These are phyloP conservation scores for Teleogryllus oceanicus DNA, from an alignment of 2,888 invertebrate species.

Conservation along the genomic window DNA sequence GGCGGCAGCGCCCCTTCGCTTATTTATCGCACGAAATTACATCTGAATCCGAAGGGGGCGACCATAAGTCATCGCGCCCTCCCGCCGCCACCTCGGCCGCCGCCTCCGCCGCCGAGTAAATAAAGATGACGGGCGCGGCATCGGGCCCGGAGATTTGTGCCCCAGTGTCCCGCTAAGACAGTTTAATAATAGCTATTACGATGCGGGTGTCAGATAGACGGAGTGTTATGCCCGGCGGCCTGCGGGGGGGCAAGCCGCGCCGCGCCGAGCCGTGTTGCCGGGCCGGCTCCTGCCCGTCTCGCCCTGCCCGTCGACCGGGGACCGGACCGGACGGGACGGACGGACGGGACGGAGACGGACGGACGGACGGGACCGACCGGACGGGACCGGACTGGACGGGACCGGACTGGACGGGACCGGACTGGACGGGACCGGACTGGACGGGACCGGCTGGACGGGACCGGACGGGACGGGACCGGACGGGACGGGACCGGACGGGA, in stretches of 20 bases:
- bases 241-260: not conserved
- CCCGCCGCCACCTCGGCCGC: not conserved
- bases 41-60: constrained; percentile 11
- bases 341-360: no score
- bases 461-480: no score
- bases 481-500: no score
- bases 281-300: no score
- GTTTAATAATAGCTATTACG: constrained; percentile 18
- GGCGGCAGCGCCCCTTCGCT: not conserved
- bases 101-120: not conserved
- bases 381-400: no score
- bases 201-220: constrained; percentile 18
- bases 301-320: no score
- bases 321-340: no score
- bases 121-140: constrained; percentile 18
- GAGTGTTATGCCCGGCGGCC: not conserved
- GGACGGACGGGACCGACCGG: no score
- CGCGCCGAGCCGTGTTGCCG: not conserved
- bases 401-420: no score
- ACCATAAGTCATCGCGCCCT: not conserved
- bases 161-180: constrained; percentile 11
- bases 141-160: constrained; percentile 8
- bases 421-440: no score
- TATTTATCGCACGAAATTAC: constrained; percentile 7
- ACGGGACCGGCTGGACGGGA: no score